phyloP scores from a whole-genome alignment of 2,113 vertebrate species.

The Emydura subglobosa region DNA sequence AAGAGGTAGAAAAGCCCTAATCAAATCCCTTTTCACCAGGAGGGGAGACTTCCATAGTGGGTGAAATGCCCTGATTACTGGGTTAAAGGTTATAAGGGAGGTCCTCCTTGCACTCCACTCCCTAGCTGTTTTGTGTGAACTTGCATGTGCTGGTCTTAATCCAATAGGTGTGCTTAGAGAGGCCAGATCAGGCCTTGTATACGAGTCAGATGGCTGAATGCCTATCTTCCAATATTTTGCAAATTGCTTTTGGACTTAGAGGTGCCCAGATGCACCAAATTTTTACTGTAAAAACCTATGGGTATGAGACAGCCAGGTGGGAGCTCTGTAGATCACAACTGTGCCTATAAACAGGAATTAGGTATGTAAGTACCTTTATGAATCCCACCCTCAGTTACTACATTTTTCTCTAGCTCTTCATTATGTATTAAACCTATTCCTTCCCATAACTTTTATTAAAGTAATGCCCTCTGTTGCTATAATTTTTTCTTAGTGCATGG shows the following conservation, averaged over 20 bases:
- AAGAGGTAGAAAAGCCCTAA: not conserved
- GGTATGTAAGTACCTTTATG: not conserved
- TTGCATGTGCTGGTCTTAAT: not conserved
- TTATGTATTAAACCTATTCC: not conserved
- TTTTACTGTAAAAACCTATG: not conserved
- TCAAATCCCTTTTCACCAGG: not conserved
- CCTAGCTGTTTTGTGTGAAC: not conserved
- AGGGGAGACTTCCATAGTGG: not conserved
- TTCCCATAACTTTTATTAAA: not conserved
- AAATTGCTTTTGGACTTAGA: not conserved
- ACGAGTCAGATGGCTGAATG: not conserved
- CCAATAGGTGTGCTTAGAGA: not conserved
- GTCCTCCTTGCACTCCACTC: not conserved
- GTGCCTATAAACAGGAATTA: not conserved
- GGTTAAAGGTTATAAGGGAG: not conserved
- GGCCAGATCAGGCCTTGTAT: not conserved
- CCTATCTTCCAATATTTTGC: not conserved
- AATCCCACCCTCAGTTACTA: not conserved
- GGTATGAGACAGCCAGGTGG: not conserved
- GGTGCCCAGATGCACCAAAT: not conserved
- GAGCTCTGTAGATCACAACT: not conserved
- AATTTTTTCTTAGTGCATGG: not conserved
- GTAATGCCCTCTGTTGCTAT: not conserved
- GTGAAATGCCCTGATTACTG: not conserved
- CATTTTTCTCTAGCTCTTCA: not conserved